These are phyloP conservation scores for Prionailurus bengalensis DNA, from an alignment of 2,113 vertebrate species.

Conservation along the genomic window DNA sequence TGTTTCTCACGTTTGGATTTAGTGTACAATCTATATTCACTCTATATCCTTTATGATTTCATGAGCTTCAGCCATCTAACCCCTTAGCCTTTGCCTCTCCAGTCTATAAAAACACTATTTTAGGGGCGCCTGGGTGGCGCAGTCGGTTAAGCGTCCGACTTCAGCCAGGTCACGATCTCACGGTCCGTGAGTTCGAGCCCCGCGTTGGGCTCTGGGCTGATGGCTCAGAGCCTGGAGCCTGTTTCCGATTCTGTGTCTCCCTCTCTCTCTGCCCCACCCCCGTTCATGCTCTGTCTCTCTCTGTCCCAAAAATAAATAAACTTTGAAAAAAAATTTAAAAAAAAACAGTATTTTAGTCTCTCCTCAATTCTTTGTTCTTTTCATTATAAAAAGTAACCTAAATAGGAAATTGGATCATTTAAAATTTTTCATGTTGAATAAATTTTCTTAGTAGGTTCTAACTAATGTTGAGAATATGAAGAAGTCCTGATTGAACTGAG, in stretches of 20 bases:
- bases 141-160: too few relatives aligned
- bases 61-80: background rate
- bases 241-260: too few relatives aligned
- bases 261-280: too few relatives aligned
- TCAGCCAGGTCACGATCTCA: too few relatives aligned
- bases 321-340: too few relatives aligned
- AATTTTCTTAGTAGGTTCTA: background rate
- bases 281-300: too few relatives aligned
- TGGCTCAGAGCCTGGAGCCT: too few relatives aligned
- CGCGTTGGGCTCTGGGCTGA: too few relatives aligned
- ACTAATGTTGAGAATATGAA: background rate
- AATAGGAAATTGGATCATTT: background rate
- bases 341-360: background rate
- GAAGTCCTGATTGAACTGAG: background rate
- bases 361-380: slow-evolving; percentile 15
- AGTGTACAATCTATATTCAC: background rate
- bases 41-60: background rate
- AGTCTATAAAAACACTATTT: background rate
- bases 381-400: slow-evolving; percentile 19
- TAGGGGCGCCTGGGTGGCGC: background rate
- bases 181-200: too few relatives aligned
- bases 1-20: background rate
- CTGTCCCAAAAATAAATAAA: too few relatives aligned
- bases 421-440: slow-evolving; percentile 5
- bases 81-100: background rate